These are phyloP conservation scores for Tiaroga cobitis DNA, from an alignment of 2,797 vertebrate genomes.

Conservation along the genomic window DNA sequence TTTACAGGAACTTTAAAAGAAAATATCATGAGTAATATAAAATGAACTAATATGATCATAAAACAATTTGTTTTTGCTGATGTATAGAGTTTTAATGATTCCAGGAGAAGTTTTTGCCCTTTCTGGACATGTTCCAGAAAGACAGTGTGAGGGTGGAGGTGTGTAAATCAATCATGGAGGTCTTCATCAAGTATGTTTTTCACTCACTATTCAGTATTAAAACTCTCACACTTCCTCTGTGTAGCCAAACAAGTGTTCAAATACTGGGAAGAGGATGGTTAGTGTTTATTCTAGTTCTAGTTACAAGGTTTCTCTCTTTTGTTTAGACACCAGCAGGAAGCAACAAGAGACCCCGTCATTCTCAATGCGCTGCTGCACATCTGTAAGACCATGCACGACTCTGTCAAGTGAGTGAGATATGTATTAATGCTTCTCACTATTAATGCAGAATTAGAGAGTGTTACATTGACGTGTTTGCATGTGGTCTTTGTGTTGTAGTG, in stretches of 20 bases:
- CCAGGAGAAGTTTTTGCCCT: slow-evolving; percentile 96
- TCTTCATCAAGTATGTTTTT: slow-evolving; percentile 91
- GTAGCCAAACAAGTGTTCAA: background rate
- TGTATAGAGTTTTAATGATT: slow-evolving; percentile 45
- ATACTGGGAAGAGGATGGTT: background rate
- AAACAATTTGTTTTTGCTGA: background rate
- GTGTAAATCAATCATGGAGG: slow-evolving; percentile 95
- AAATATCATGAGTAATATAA: background rate
- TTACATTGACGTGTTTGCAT: background rate
- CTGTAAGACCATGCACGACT: slow-evolving; percentile 99
- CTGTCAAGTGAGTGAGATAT: slow-evolving; percentile 88
- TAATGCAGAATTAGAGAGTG: background rate
- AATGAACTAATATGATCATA: background rate
- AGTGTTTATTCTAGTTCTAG: background rate
- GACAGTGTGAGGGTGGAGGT: slow-evolving; percentile 95
- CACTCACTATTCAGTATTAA: background rate
- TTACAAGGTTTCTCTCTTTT: background rate
- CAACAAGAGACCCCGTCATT: slow-evolving; percentile 94
- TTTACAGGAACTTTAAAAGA: background rate
- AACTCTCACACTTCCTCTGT: background rate
- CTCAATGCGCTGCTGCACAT: slow-evolving; percentile 95
- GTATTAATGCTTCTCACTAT: background rate
- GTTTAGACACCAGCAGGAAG: slow-evolving; percentile 89
- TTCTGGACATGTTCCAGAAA: slow-evolving; percentile 99
- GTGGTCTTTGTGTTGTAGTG: slow-evolving; percentile 73